Conservation (phyloP, 1,140 invertebrate genomes). For the Lerema accius region DNA sequence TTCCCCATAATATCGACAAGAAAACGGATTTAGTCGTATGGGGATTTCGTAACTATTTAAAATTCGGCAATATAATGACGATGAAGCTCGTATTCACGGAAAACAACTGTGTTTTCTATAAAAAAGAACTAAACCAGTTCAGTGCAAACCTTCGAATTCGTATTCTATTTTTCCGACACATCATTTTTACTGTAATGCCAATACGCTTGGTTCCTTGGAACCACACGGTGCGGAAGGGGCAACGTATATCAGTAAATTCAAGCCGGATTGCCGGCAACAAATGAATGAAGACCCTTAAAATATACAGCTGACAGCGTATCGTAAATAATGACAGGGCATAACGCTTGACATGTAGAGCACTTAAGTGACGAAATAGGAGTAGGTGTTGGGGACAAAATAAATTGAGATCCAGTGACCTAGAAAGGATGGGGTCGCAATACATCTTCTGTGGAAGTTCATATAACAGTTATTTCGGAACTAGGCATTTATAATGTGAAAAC, state of each 20-base stretch:
- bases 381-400: slow-evolving; percentile 20
- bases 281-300: slow-evolving; percentile 20
- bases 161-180: no score
- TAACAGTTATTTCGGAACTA: background rate
- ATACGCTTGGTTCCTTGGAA: no score
- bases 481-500: no score
- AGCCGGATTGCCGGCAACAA: background rate
- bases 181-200: no score
- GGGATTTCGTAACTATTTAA: no score
- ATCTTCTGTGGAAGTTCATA: slow-evolving; percentile 7
- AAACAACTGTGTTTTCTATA: no score
- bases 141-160: no score
- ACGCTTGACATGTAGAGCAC: slow-evolving; percentile 27
- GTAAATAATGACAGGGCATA: slow-evolving; percentile 31
- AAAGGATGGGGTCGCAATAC: slow-evolving; percentile 9
- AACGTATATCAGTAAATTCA: background rate
- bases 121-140: no score
- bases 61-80: no score
- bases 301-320: slow-evolving; percentile 19
- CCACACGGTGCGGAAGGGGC: no score
- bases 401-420: slow-evolving; percentile 31
- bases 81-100: no score
- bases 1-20: background rate
- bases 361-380: slow-evolving; percentile 32
- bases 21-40: no score